These are phyloP conservation scores for Ctenomys sociabilis DNA, from an alignment of 2,113 vertebrate genomes.

Conservation along the genomic window DNA sequence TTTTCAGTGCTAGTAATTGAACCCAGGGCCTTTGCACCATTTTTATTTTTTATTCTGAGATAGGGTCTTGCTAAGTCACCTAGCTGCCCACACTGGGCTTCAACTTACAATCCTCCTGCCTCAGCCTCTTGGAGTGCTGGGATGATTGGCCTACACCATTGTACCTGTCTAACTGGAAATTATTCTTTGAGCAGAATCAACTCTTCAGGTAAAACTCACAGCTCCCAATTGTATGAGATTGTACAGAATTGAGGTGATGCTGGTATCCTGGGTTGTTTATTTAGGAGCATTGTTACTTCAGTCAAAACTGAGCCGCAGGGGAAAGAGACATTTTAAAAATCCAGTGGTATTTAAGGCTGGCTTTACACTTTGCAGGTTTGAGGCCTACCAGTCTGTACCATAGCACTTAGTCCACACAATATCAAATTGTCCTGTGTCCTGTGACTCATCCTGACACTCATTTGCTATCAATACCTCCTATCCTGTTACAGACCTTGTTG, in stretches of 20 bases:
- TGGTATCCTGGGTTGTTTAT: not conserved
- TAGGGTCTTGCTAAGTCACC: not conserved
- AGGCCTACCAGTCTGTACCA: not conserved
- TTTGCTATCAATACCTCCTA: slow-evolving; percentile 60
- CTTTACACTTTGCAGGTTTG: not conserved
- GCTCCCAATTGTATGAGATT: not conserved
- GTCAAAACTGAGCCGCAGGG: not conserved
- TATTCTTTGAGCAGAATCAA: slow-evolving; percentile 36
- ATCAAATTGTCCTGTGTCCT: slow-evolving; percentile 43
- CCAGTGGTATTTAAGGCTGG: not conserved
- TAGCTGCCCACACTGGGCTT: not conserved
- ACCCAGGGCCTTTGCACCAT: not conserved
- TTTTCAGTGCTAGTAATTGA: not conserved
- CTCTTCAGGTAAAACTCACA: not conserved
- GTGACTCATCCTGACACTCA: slow-evolving; percentile 19
- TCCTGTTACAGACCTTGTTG: slow-evolving; percentile 64
- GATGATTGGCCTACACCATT: not conserved
- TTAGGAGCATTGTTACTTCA: not conserved
- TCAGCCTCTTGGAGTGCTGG: not conserved
- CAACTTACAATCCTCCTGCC: not conserved
- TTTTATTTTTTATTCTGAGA: not conserved
- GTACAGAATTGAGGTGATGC: not conserved
- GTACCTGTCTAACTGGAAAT: not conserved
- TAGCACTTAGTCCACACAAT: not conserved
- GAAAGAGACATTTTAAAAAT: not conserved